Evolutionary conservation across 2,797 vertebrate genomes (phyloP).

Genomic region (Tamandua tetradactyla): DNA sequence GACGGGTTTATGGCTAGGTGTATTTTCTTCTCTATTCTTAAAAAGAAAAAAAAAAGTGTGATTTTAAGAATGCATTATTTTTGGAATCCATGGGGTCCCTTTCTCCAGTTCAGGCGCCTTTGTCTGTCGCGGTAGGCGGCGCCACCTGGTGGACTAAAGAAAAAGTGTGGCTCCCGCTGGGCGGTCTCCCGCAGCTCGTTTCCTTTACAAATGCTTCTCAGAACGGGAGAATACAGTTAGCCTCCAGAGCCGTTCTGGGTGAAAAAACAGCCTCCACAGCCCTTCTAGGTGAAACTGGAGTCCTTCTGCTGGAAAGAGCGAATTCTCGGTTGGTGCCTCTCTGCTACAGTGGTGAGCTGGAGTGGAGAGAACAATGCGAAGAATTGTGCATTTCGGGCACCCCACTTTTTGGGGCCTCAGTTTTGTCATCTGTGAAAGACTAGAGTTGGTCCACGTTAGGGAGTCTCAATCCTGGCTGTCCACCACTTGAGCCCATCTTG

Average conservation of each 20-base stretch:
- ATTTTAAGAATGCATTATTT: neutral
- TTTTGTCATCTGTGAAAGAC: neutral
- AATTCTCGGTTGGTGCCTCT: neutral
- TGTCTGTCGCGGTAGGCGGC: neutral
- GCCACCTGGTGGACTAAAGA: neutral
- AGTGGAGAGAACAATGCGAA: neutral
- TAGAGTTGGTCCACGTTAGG: neutral
- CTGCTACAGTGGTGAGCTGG: neutral
- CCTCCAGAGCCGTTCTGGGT: neutral
- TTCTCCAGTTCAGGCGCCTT: neutral
- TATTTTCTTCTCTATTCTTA: neutral
- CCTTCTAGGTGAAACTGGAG: too few relatives aligned
- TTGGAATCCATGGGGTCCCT: neutral
- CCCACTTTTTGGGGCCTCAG: neutral
- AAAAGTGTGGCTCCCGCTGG: neutral
- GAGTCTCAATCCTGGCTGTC: neutral
- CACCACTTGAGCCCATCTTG: too few relatives aligned
- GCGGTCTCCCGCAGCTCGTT: neutral
- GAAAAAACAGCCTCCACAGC: too few relatives aligned
- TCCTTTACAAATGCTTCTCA: neutral
- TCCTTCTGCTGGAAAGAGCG: neutral
- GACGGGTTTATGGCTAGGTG: neutral
- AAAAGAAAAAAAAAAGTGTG: neutral
- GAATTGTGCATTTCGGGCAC: too few relatives aligned
- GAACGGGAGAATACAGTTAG: neutral